These are phyloP conservation scores for Erebia epiphron DNA, from an alignment of 2,888 invertebrate species.

Conservation along the genomic window DNA sequence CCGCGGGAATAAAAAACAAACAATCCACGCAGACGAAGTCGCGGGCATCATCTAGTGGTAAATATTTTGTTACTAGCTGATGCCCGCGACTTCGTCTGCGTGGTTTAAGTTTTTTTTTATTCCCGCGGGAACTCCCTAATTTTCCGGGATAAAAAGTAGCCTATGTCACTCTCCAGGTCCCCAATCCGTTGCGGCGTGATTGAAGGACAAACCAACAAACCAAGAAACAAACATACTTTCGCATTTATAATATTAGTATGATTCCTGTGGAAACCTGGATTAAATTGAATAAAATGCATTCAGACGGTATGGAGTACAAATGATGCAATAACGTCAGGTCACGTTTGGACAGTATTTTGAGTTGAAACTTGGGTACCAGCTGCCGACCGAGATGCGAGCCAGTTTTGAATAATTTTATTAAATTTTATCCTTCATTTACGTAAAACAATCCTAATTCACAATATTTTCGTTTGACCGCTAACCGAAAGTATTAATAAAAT, in stretches of 20 bases:
- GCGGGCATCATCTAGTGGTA: no score
- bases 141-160: no score
- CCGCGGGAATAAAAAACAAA: no score
- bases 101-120: no score
- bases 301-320: conserved; percentile 41
- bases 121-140: no score
- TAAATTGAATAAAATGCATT: conserved; percentile 38
- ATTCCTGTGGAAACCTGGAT: conserved; percentile 6
- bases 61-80: neutral
- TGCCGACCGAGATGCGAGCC: conserved; percentile 45
- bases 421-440: conserved; percentile 28
- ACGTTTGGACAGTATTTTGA: conserved; percentile 63
- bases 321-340: conserved; percentile 54
- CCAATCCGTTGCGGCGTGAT: no score
- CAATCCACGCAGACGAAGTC: no score
- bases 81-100: no score
- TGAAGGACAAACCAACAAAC: no score
- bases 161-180: no score
- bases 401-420: conserved; percentile 43
- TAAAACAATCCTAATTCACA: conserved; percentile 6
- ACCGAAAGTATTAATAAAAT: neutral
- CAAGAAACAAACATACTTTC: no score
- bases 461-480: neutral
- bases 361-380: conserved; percentile 48
- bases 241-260: no score